Evolutionary conservation across 2,113 vertebrate species (phyloP), one percentile per base, ranked within the genome.

Genomic region (Procavia capensis): DNA sequence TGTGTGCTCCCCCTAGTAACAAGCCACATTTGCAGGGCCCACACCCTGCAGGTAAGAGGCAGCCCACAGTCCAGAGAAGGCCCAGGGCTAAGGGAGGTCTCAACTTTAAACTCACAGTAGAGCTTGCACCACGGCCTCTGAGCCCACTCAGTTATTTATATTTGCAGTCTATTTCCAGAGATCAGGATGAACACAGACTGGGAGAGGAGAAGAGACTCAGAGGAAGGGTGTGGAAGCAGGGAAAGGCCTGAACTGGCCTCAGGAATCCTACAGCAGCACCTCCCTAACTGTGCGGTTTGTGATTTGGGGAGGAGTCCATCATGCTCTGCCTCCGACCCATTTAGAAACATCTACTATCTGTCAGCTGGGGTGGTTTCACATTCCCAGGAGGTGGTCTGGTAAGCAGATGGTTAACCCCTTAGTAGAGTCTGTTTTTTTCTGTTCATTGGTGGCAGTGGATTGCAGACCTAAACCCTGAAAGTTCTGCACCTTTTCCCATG

Each of bases 341-440:
- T 70, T 86, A 50, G 75, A 64, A 68, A 68, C 11, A 6, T 2
- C 1, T 19, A 36, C 3, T 59, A 74, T 27, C 54, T 78, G 31
- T 74, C 8, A 50, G 57, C 17, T 83, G 59, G 13, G 22, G 13
- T 54, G 11, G 47, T 10, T 31, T 63, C n/a, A 2, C 11, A 0
- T 79, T 80, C 93, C 81, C 75, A 91, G 90, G 85, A 80, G 82
- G 47, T 54, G 16, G 66, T 78, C 87, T 70, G 72, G 93, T 41
- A 63, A 95, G 47, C 92, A 95, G 89, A 92, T 36, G 74, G 95
- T 90, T 92, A 96, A 94, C n/a, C 50, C 34, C 80, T 93, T 83
- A 61, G 72, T 78, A 63, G 61, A 93, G 25, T 47, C 87, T 85
- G 76, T 87, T 94, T 72, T 94, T 72, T 54, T 79, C n/a, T 82